Evolutionary conservation across 2,888 invertebrate genomes (phyloP), one percentile per base, ranked within the genome.

Genomic region (Pharmacophagus antenor): DNA sequence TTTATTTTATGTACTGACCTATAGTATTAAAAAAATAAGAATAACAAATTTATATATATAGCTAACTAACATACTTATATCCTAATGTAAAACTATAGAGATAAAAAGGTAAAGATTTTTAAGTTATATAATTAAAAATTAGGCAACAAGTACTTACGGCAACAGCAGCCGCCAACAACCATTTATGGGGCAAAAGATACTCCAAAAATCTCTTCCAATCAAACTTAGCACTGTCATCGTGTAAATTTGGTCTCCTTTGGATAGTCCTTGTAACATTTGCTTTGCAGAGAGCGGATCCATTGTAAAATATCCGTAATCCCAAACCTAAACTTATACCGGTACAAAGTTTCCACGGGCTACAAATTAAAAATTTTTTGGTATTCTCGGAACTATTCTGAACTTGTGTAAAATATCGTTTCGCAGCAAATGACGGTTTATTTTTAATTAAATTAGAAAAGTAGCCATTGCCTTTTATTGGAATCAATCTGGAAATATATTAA

Each of bases 131-230:
- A n/a, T n/a, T n/a, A n/a, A 31, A 31, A 31, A 15, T 31, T 31
- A 31, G 0, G 1, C 15, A 31, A 31, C 10, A 1, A 10, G 17
- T 71, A 92, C 94, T 93, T 85, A 97, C 97, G 71, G 92, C 91
- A 71, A 98, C 91, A 61, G 98, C 97, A 58, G 94, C 93, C 6
- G 94, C 73, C 56, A 98, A 91, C 65, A 95, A 93, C 92, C 94
- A 94, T 62, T 95, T 85, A 79, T 97, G 95, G 22, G 96, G 96
- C 73, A 92, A 90, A 2, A 98, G 81, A 76, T 97, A 94, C 15
- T 87, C 75, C 80, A 95, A 93, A 64, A 98, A 93, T 63, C 92
- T 93, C 20, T 80, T 88, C 97, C 97, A 97, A 74, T 96, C 95
- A 85, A 97, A 97, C 63, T 92, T 91, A 0, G 91, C 79, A 66